Conservation (phyloP, 1,140 invertebrate species). For the Rhizoglyphus robini region DNA sequence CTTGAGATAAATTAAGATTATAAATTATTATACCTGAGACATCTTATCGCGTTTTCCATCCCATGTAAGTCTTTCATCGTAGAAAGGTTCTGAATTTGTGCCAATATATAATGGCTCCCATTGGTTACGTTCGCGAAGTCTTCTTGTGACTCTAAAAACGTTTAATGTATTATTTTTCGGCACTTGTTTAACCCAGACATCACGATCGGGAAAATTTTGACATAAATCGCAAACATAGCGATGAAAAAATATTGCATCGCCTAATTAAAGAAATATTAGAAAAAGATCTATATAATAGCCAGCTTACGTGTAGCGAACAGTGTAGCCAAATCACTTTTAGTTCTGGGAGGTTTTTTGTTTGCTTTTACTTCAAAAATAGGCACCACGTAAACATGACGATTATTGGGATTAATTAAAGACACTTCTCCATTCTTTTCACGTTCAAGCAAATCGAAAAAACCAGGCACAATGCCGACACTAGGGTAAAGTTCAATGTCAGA, state of each 20-base stretch:
- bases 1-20: neutral
- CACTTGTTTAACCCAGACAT: slow-evolving; percentile 31
- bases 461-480: slow-evolving; percentile 26
- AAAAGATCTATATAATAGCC: neutral
- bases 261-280: neutral
- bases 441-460: slow-evolving; percentile 20
- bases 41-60: slow-evolving; percentile 71
- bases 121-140: slow-evolving; percentile 56
- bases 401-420: slow-evolving; percentile 5
- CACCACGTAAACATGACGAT: slow-evolving; percentile 50
- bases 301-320: slow-evolving; percentile 32
- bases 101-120: slow-evolving; percentile 74
- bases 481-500: slow-evolving; percentile 32
- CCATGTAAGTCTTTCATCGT: slow-evolving; percentile 63
- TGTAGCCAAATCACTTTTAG: slow-evolving; percentile 50
- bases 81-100: slow-evolving; percentile 58
- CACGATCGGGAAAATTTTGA: slow-evolving; percentile 62
- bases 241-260: slow-evolving; percentile 67
- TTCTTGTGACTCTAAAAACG: slow-evolving; percentile 68
- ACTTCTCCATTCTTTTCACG: slow-evolving; percentile 13
- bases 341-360: slow-evolving; percentile 50
- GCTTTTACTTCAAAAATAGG: slow-evolving; percentile 62
- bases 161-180: slow-evolving; percentile 45
- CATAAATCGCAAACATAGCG: slow-evolving; percentile 73
- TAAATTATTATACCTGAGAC: slow-evolving; percentile 53